Percentiles rank a stretch among this genome's conserved stretches.
Conservation (phyloP, 2,113 vertebrate genomes). For the Chaetops frenatus region DNA sequence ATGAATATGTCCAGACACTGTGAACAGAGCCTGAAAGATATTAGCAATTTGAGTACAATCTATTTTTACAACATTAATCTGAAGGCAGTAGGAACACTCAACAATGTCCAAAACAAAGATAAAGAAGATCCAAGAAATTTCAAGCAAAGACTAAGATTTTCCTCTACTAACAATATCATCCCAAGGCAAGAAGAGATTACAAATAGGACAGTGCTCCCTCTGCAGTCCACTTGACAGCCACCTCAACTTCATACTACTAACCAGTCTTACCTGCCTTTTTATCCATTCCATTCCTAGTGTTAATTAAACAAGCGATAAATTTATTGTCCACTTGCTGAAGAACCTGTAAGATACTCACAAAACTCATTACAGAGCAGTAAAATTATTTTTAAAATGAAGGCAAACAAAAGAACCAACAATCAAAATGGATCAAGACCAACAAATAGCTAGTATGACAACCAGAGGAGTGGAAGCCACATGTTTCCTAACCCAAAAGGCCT, state of each 20-base stretch:
- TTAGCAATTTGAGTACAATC: slow-evolving; percentile 19
- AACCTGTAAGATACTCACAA: slow-evolving; percentile 76
- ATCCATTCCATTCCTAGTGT: slow-evolving; percentile 68
- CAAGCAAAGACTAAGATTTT: slow-evolving; percentile 28
- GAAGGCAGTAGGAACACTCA: slow-evolving; percentile 16
- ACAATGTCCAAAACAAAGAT: slow-evolving; percentile 38
- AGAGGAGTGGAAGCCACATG: not conserved
- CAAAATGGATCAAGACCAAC: not conserved
- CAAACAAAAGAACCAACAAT: not conserved
- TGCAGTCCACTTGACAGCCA: not conserved
- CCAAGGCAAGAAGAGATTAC: not conserved
- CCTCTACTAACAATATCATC: not conserved
- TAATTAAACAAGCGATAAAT: slow-evolving; percentile 95
- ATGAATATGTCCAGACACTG: not conserved
- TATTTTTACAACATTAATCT: slow-evolving; percentile 27
- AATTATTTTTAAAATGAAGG: not conserved
- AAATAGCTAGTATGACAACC: not conserved
- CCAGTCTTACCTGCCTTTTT: slow-evolving; percentile 64
- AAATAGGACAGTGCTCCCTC: not conserved
- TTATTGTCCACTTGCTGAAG: slow-evolving; percentile 97
- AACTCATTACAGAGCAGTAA: not conserved
- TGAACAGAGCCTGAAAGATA: not conserved
- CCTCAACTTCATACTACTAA: not conserved
- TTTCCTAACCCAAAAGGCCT: not conserved
- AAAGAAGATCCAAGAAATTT: slow-evolving; percentile 39